Percentiles rank a stretch among this genome's conserved stretches.
Evolutionary conservation across 1,140 invertebrate species (phyloP).

Genomic region (Dryas iulia): DNA sequence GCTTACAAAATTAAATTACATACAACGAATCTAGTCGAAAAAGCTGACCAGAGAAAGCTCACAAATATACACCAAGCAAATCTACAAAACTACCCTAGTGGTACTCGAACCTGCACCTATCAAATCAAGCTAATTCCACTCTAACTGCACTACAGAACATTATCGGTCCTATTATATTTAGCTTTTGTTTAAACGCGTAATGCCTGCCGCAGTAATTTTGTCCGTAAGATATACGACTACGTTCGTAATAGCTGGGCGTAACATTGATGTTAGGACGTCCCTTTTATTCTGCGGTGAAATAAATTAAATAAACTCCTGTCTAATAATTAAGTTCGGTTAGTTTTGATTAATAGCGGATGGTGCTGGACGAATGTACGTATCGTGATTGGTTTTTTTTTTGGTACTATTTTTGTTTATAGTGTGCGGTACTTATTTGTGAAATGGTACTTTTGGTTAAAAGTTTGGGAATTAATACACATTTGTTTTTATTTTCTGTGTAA

Average conservation of each 20-base stretch:
- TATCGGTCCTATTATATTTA: slow-evolving; percentile 13
- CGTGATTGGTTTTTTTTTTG: not conserved
- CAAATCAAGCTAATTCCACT: not conserved
- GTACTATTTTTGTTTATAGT: not conserved
- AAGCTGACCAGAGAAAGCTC: no score
- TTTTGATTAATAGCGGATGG: slow-evolving; percentile 54
- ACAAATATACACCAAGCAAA: no score
- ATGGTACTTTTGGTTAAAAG: no score
- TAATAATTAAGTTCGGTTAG: slow-evolving; percentile 61
- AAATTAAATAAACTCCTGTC: slow-evolving; percentile 67
- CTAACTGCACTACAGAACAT: not conserved
- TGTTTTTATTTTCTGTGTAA: no score
- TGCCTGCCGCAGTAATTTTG: slow-evolving; percentile 59
- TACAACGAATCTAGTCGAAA: no score
- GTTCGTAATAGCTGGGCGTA: slow-evolving; percentile 61
- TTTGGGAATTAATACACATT: no score
- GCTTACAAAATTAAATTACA: no score
- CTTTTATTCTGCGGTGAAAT: slow-evolving; percentile 54
- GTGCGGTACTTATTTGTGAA: no score
- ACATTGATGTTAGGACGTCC: slow-evolving; percentile 48
- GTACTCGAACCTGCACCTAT: not conserved
- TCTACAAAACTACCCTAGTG: no score
- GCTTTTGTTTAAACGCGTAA: slow-evolving; percentile 59
- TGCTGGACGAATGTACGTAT: not conserved
- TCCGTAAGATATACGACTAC: slow-evolving; percentile 52